Evolutionary conservation across 2,113 vertebrate species (phyloP).

Genomic region (Campylomormyrus tamandua): DNA sequence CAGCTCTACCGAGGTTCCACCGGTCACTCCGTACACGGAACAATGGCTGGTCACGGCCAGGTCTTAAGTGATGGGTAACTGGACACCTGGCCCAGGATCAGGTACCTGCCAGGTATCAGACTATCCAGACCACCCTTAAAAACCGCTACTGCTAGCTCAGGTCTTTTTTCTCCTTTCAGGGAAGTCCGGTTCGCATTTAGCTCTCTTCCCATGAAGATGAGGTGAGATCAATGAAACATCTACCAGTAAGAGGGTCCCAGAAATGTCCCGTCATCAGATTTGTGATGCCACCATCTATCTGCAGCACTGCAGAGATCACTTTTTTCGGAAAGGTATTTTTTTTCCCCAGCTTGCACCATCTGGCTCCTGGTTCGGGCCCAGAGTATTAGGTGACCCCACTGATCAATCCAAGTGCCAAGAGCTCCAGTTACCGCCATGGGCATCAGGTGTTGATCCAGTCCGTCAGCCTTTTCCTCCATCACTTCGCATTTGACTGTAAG

Average conservation of each 20-base stretch:
- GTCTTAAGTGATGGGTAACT: not conserved
- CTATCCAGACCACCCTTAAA: not conserved
- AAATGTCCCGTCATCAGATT: not conserved
- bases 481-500: not conserved
- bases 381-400: not conserved
- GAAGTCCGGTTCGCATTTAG: not conserved
- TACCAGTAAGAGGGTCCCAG: not conserved
- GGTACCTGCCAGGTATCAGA: not conserved
- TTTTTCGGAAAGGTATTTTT: not conserved
- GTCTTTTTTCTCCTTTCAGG: not conserved
- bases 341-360: not conserved
- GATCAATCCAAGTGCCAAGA: not conserved
- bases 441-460: not conserved
- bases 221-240: not conserved
- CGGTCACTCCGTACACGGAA: not conserved
- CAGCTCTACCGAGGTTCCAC: not conserved
- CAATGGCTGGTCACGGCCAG: not conserved
- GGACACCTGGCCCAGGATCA: not conserved
- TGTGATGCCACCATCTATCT: not conserved
- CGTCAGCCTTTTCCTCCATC: not conserved
- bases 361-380: not conserved
- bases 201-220: not conserved
- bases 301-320: not conserved
- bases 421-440: not conserved
- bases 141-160: not conserved